Conservation (phyloP, 2,113 vertebrate species). For the Beaufortia kweichowensis region DNA sequence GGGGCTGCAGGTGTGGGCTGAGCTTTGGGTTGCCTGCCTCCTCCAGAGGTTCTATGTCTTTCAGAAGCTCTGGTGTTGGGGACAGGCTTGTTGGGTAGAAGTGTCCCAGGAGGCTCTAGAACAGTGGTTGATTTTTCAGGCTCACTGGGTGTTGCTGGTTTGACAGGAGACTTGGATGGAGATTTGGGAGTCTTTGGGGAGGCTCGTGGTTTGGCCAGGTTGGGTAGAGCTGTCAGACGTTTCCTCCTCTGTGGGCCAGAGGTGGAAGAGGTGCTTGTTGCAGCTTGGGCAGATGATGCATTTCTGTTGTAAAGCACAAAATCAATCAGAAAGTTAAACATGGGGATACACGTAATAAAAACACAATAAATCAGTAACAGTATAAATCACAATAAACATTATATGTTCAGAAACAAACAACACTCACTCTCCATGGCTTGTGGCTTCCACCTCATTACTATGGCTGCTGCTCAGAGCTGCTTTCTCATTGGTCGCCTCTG, state of each 20-base stretch:
- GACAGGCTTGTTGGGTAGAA: conserved; percentile 8
- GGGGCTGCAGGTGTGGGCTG: conserved; percentile 35
- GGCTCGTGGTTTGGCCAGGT: conserved; percentile 74
- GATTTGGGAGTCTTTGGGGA: conserved; percentile 66
- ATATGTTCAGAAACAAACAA: not conserved
- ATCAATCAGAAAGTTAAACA: not conserved
- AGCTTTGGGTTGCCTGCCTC: conserved; percentile 49
- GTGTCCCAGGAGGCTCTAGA: conserved; percentile 16
- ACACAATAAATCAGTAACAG: too few species aligned
- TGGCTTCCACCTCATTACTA: not conserved
- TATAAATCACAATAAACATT: too few species aligned
- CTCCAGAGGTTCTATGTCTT: conserved; percentile 56
- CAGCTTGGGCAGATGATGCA: conserved; percentile 57
- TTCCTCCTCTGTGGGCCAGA: conserved; percentile 83
- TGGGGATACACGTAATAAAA: too few species aligned
- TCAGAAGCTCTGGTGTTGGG: conserved; percentile 53
- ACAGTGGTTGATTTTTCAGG: conserved; percentile 36
- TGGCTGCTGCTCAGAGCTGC: not conserved
- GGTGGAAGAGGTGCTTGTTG: conserved; percentile 61
- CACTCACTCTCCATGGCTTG: conserved; percentile 26
- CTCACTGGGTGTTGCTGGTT: conserved; percentile 44
- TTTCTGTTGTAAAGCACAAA: conserved; percentile 68
- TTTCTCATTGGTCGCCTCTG: not conserved
- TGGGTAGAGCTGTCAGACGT: conserved; percentile 80
- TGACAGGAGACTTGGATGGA: conserved; percentile 63